Evolutionary conservation across 2,888 invertebrate genomes (phyloP), one percentile per base, ranked within the genome.

Genomic region (Glyphotaelius pellucidus): DNA sequence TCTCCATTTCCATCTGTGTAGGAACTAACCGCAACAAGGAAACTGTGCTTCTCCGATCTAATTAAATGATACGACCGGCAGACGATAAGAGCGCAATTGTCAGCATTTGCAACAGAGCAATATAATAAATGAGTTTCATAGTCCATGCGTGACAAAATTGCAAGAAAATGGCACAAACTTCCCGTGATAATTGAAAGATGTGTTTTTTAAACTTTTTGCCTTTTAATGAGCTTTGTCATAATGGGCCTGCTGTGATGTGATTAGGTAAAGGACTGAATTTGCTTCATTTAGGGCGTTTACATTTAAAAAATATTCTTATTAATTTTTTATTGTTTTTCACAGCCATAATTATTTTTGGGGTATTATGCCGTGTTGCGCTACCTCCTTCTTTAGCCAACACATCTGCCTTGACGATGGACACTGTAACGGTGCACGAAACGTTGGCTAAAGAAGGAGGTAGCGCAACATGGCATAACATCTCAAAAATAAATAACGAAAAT

Each of bases 1-100:
- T 67, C 67, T 67, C 67, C 7, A 67, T 67, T 67, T 67, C 67
- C 25, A 67, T 67, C 67, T 9, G 67, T 67, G 67, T n/a, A 67
- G 67, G 35, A 35, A 84, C 35, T 84, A 32, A 87, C 52, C 31
- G n/a, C 52, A 90, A 30, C n/a, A 31, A 85, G 85, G 85, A 52
- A 85, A 32, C 90, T 25, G 67, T 32, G 52, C 35, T 79, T 79
- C 67, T 35, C 90, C 67, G 90, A 85, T 85, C 79, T 85, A 67
- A 90, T 90, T 90, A 67, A 90, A 90, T 90, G 90, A 90, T 90
- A 42, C 35, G 67, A 67, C 9, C 67, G 25, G 25, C 25, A 67
- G 67, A 90, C 19, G n/a, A 89, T 80, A 35, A 83, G 32, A 35
- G 32, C 25, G 15, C 83, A 83, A 83, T 35, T 83, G 83, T 83